These are phyloP conservation scores for Eucera pruinosa DNA, from an alignment of 2,888 invertebrate species.

Conservation along the genomic window DNA sequence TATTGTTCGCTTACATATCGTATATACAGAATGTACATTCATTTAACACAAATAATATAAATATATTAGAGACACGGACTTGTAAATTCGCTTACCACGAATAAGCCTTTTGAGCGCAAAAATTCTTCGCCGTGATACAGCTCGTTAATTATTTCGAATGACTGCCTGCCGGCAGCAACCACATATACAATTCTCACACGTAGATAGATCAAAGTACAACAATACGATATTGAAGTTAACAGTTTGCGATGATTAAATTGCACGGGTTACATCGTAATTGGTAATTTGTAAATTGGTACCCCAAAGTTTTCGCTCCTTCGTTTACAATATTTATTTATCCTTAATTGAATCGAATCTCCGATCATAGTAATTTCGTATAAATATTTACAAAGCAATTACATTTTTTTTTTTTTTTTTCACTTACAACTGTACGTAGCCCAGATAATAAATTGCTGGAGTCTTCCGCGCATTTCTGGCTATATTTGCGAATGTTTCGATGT, in stretches of 20 bases:
- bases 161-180: conserved; percentile 30
- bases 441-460: conserved; percentile 60
- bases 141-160: neutral
- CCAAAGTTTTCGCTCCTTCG: conserved; percentile 17
- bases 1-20: conserved; percentile 14
- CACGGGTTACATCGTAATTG: conserved; percentile 14
- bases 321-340: no score
- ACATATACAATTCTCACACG: neutral
- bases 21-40: conserved; percentile 56
- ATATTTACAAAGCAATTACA: conserved; percentile 53
- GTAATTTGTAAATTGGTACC: conserved; percentile 33
- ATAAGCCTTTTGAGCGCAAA: conserved; percentile 12
- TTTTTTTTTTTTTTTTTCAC: no score
- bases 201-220: neutral
- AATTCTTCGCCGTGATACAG: neutral
- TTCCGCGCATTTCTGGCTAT: conserved; percentile 49
- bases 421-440: conserved; percentile 56
- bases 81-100: neutral
- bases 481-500: neutral
- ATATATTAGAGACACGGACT: conserved; percentile 19
- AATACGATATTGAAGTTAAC: conserved; percentile 10
- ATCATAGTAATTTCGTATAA: conserved; percentile 26
- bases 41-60: conserved; percentile 38
- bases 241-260: conserved; percentile 21
- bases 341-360: conserved; percentile 7